Base-by-base conservation (phyloP, 2,113 vertebrate genomes). In the Catharus fuscescens region DNA sequence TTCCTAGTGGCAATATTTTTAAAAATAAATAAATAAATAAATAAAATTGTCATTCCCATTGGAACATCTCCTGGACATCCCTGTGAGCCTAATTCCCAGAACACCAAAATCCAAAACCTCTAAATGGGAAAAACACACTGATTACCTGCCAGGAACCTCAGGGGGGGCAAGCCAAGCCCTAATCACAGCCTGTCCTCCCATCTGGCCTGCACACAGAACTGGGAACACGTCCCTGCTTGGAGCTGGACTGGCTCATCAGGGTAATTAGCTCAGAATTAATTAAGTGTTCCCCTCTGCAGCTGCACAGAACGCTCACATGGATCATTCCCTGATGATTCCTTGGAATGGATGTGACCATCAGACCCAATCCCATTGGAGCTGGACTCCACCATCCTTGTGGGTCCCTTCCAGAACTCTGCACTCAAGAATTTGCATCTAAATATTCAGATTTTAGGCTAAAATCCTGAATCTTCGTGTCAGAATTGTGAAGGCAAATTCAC, bases 231-330 rank as follows among this genome's bases (percentile, higher is more conserved):
- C 97, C 95, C 81, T 78, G 77, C 48, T 96, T 87, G 20, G 97
- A 96, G 95, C 96, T 97, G 95, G 97, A 97, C 96, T 92, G 85
- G 91, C 92, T 97, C 89, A 45, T 97, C 97, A 95, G 91, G 96
- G 83, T 95, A 98, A 98, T 96, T 97, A 95, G 96, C 97, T 97
- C 79, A 42, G 90, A 73, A 97, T 97, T 98, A 97, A 98, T 98
- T 97, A 97, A 97, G 87, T 85, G 88, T 93, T 97, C 96, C 90
- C 54, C 80, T 31, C 56, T 67, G 85, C 97, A 98, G 96, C 96
- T 97, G 97, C 90, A 96, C 28, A 79, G 86, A 96, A 90, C 73
- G 44, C 17, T 80, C 94, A 90, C 69, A 34, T 81, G 79, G 86
- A 88, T 60, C 79, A 53, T 48, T 60, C 71, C 78, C 87, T 90